Evolutionary conservation across 2,797 vertebrate genomes (phyloP), one percentile per base, ranked within the genome.

Genomic region (Diplodus puntazzo): DNA sequence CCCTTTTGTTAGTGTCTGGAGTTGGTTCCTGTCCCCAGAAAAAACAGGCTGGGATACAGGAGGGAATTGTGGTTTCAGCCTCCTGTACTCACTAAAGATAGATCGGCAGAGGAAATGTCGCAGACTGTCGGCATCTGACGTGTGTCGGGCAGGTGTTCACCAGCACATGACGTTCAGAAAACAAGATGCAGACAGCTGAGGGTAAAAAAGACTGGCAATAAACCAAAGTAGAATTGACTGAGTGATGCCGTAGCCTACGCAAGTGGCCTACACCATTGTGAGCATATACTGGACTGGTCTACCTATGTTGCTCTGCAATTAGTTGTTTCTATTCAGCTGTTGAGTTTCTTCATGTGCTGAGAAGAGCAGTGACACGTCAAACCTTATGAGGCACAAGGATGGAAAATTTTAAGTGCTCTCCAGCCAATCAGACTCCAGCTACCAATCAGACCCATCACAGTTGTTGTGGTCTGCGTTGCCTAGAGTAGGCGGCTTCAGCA

Each of bases 21-120:
- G n/a, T 73, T 39, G 80, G 79, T 90, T 93, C 88, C 84, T 88
- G 78, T 71, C 14, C 39, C 45, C 34, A 73, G 76, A 68, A 53
- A 77, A 71, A 73, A 88, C 60, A 62, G 70, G 55, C 75, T 10
- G 5, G 21, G 74, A 84, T 17, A 11, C 46, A 54, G 42, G 42
- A 77, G 71, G 66, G 77, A 49, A 79, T 18, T 39, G 49, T 60
- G 46, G 17, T 25, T 75, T 70, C 60, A 49, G 52, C 65, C 64
- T 62, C 69, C 48, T 78, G 54, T 23, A 13, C 21, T 59, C 14
- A 27, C 85, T 88, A 82, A 88, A 88, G 75, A 89, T 81, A 88
- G 80, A 69, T 21, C 74, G 53, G 45, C 21, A n/a, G 64, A 83
- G 89, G 92, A 92, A 89, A 76, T 59, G 69, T 43, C 11, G 27